A percentile compares a stretch with the other conserved stretches of the same genome.
Conservation (phyloP, 2,113 vertebrate genomes). For the Cololabis saira region DNA sequence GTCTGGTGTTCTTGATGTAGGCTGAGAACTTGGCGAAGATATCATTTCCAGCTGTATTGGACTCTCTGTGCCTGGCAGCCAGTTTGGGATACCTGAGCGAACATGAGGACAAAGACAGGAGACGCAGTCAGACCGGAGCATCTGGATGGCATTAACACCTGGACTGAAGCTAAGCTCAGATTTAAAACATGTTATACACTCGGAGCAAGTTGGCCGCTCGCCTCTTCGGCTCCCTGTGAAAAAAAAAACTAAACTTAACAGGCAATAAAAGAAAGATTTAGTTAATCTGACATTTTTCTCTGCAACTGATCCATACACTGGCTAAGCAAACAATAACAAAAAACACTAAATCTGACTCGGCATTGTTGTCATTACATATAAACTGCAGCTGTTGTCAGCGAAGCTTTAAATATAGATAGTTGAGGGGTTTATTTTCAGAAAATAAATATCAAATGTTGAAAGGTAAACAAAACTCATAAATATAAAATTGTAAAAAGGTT, state of each 20-base stretch:
- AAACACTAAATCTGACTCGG: background rate
- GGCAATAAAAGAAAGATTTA: slow-evolving; percentile 66
- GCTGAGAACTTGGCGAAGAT: slow-evolving; percentile 98
- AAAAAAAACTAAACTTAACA: slow-evolving; percentile 69
- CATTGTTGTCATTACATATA: slow-evolving; percentile 5
- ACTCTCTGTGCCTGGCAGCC: slow-evolving; percentile 91
- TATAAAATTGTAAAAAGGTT: too few relatives aligned
- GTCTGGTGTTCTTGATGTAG: slow-evolving; percentile 96
- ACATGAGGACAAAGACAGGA: slow-evolving; percentile 28
- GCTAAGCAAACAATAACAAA: slow-evolving; percentile 11
- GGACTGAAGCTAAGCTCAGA: slow-evolving; percentile 54
- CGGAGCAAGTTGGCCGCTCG: slow-evolving; percentile 35
- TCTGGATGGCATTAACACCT: slow-evolving; percentile 75
- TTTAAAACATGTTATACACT: slow-evolving; percentile 59
- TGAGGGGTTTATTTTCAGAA: background rate
- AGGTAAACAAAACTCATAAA: background rate
- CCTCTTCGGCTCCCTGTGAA: slow-evolving; percentile 49
- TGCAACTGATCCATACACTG: too few relatives aligned
- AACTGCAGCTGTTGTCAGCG: background rate
- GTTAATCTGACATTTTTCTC: slow-evolving; percentile 54
- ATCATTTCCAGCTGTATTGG: slow-evolving; percentile 95
- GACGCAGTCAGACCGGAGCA: slow-evolving; percentile 48
- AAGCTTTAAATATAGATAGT: background rate
- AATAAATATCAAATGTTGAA: background rate
- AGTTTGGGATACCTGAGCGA: slow-evolving; percentile 91